A percentile compares a stretch with the other conserved stretches of the same genome.
These are phyloP conservation scores for Mesocricetus auratus DNA, from an alignment of 2,113 vertebrate species.

Conservation along the genomic window DNA sequence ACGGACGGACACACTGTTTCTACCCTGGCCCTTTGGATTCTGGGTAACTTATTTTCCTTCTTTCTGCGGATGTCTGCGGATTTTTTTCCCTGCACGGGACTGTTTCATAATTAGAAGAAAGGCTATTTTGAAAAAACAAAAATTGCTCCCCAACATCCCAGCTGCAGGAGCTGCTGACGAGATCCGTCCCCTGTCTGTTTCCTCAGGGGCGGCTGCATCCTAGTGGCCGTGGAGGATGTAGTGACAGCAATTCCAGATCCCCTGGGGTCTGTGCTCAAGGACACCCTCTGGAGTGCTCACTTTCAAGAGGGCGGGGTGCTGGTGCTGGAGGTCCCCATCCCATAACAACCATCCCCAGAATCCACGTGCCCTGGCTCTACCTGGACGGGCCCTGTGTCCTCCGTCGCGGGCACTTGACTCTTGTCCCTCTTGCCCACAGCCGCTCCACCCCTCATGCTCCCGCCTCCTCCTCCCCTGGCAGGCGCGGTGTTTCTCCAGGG, in stretches of 20 bases:
- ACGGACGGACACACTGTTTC: not conserved
- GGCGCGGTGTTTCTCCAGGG: not conserved
- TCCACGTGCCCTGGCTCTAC: not conserved
- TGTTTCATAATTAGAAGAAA: conserved; percentile 83
- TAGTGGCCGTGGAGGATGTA: not conserved
- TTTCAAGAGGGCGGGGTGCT: not conserved
- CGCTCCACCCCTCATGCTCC: not conserved
- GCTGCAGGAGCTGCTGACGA: conserved; percentile 72
- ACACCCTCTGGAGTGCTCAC: not conserved
- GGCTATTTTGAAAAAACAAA: conserved; percentile 82
- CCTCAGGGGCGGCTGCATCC: conserved; percentile 44
- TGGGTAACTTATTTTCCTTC: conserved; percentile 69
- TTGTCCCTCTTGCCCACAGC: no score
- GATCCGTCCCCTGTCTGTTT: not conserved
- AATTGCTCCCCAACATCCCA: conserved; percentile 69
- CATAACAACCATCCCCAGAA: not conserved
- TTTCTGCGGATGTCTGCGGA: conserved; percentile 67
- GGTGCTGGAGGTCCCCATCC: no score
- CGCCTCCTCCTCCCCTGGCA: not conserved
- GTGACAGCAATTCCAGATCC: accelerated
- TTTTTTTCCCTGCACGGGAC: conserved; percentile 71
- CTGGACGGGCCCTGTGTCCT: not conserved
- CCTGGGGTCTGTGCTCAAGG: not conserved
- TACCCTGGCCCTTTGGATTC: not conserved
- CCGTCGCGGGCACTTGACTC: not conserved